Conservation (phyloP, 1,140 invertebrate genomes). For the Brachionus asplanchnoidis region DNA sequence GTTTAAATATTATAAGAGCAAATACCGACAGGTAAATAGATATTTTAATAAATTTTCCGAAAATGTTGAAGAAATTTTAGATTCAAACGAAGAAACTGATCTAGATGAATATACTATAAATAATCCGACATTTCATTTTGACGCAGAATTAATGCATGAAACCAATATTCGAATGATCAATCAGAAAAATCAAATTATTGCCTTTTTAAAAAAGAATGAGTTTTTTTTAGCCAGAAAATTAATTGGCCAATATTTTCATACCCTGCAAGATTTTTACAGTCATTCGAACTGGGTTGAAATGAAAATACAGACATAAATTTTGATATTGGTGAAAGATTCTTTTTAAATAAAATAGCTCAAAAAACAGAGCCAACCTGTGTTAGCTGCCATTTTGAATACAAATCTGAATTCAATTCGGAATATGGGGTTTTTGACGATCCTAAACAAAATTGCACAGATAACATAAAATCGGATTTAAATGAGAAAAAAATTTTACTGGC, state of each 20-base stretch:
- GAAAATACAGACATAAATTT: not conserved
- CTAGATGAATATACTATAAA: not conserved
- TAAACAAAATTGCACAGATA: not conserved
- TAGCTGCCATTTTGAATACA: not conserved
- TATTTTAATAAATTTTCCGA: not conserved
- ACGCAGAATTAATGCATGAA: not conserved
- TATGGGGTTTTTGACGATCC: not conserved
- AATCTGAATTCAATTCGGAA: too few species aligned
- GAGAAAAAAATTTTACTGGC: not conserved
- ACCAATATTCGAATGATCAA: not conserved
- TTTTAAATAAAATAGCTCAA: not conserved
- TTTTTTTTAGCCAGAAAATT: not conserved
- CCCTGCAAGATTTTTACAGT: constrained; percentile 33
- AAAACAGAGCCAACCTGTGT: not conserved
- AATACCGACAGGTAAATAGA: not conserved
- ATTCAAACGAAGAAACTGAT: not conserved
- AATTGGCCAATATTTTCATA: not conserved
- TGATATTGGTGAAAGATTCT: not conserved
- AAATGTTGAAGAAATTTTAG: not conserved
- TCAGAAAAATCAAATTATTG: not conserved
- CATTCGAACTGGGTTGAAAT: constrained; percentile 41
- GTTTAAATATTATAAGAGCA: not conserved
- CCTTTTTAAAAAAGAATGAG: not conserved
- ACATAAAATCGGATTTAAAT: not conserved
- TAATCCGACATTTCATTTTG: constrained; percentile 3